Evolutionary conservation across 1,140 invertebrate genomes (phyloP), one percentile per base, ranked within the genome.

Genomic region (Drosophila elegans): DNA sequence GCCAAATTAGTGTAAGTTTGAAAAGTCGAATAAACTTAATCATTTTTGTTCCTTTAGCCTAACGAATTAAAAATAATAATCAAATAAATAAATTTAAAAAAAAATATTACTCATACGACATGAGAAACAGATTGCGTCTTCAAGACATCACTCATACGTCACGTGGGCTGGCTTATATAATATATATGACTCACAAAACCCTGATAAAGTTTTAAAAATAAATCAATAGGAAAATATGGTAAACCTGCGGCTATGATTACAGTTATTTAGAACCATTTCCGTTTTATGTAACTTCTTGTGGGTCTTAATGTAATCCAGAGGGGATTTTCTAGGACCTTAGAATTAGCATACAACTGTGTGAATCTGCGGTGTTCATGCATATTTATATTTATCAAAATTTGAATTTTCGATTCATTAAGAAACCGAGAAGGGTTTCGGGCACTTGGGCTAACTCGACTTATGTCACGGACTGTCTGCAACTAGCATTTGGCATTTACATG

Each of bases 401-500:
- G 45, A 49, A 41, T 49, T 49, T 32, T 11, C 12, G 16, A 49
- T 32, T 49, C 27, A 34, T 49, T 49, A 49, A 32, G 32, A 49
- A 32, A 34, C 13, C n/a, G 27, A 32, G 9, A 32, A 10, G 48
- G 48, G 7, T 32, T n/a, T 48, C 6, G 21, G 7, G 10, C 34
- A 1, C 25, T 21, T 16, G 48, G 7, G 7, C 7, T 27, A 16
- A 10, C 1, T 59, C 21, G 21, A 45, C 54, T 64, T 32, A 68
- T 68, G 64, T 38, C 64, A 46, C 38, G 64, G 5, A 68, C 64
- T 68, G 64, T 67, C 25, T 41, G 34, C 46, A 41, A 61, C 46
- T 49, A 62, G 59, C 59, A 49, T 32, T 36, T 61, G 61, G 60
- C 46, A 68, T 68, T 68, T 68, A 68, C 64, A 68, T 67, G 64